A percentile compares a stretch with the other conserved stretches of the same genome.
Evolutionary conservation across 1,140 invertebrate species (phyloP).

Genomic region (Drosophila nannoptera): DNA sequence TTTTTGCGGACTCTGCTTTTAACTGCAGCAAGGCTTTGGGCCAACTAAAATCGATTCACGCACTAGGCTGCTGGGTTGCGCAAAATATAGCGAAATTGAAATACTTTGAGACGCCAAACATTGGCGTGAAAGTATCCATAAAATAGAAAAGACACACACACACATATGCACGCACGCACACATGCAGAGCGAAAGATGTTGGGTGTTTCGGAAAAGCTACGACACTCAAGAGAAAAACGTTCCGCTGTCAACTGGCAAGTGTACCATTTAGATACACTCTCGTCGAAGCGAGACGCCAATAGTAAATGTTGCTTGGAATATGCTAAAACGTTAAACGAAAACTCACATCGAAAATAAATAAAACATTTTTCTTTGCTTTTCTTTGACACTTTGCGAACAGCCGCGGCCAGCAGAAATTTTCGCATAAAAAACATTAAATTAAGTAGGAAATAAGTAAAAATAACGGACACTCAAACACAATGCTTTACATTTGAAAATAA

Average conservation of each 20-base stretch:
- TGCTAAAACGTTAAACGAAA: constrained; percentile 40
- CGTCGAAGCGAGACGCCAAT: constrained; percentile 57
- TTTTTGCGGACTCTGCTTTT: constrained; percentile 61
- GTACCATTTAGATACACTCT: constrained; percentile 37
- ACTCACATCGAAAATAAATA: constrained; percentile 74
- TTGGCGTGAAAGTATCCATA: constrained; percentile 32
- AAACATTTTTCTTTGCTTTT: constrained; percentile 57
- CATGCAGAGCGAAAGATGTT: neutral
- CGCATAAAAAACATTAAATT: neutral
- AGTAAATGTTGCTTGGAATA: constrained; percentile 55
- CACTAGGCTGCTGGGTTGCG: constrained; percentile 39
- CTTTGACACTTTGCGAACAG: constrained; percentile 70
- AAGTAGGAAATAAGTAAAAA: neutral
- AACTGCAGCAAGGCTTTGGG: constrained; percentile 71
- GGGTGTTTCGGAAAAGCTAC: constrained; percentile 8
- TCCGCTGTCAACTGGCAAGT: constrained; percentile 43
- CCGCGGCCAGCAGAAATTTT: constrained; percentile 39
- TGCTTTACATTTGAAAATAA: constrained; percentile 34
- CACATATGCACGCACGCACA: constrained; percentile 11
- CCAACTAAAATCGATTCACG: constrained; percentile 67
- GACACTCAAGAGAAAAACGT: constrained; percentile 41
- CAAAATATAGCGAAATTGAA: constrained; percentile 48
- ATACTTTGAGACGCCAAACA: constrained; percentile 27
- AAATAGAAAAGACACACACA: constrained; percentile 23
- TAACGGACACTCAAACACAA: constrained; percentile 21